Conservation (phyloP, 2,113 vertebrate genomes). For the Lepus europaeus region DNA sequence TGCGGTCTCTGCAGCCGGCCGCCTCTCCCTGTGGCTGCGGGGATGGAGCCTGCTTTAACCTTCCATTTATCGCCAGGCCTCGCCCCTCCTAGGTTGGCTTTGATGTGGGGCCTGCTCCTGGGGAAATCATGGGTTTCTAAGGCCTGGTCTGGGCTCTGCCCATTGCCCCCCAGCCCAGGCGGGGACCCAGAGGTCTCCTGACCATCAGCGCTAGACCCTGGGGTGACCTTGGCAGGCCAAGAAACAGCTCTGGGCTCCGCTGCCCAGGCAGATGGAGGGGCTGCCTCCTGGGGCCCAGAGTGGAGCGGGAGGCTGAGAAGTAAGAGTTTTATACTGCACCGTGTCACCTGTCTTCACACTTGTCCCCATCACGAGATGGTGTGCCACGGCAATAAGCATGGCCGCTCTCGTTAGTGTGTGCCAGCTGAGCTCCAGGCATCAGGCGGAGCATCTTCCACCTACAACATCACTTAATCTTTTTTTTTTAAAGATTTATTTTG, state of each 20-base stretch:
- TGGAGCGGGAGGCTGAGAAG: not conserved
- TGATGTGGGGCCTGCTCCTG: slow-evolving; percentile 79
- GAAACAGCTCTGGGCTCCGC: not conserved
- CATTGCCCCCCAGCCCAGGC: slow-evolving; percentile 61
- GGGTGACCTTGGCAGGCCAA: slow-evolving; percentile 24
- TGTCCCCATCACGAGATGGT: not conserved
- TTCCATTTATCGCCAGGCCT: slow-evolving; percentile 79
- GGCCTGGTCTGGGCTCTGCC: slow-evolving; percentile 55
- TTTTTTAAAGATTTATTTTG: too few species aligned
- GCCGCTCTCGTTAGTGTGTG: accelerated
- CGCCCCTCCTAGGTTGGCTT: slow-evolving; percentile 74
- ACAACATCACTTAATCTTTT: not conserved
- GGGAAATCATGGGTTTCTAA: slow-evolving; percentile 78
- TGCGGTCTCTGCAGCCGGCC: slow-evolving; percentile 62
- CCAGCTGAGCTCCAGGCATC: not conserved
- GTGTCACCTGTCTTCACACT: not conserved
- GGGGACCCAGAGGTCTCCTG: slow-evolving; percentile 52
- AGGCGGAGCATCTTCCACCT: not conserved
- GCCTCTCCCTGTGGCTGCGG: slow-evolving; percentile 81
- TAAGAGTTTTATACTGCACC: not conserved
- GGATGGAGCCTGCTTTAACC: slow-evolving; percentile 78
- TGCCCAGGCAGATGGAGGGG: not conserved
- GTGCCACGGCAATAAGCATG: accelerated
- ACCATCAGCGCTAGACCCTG: not conserved
- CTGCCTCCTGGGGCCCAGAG: not conserved